Evolutionary conservation across 2,888 invertebrate genomes (phyloP), one percentile per base, ranked within the genome.

Genomic region (Achlya flavicornis): DNA sequence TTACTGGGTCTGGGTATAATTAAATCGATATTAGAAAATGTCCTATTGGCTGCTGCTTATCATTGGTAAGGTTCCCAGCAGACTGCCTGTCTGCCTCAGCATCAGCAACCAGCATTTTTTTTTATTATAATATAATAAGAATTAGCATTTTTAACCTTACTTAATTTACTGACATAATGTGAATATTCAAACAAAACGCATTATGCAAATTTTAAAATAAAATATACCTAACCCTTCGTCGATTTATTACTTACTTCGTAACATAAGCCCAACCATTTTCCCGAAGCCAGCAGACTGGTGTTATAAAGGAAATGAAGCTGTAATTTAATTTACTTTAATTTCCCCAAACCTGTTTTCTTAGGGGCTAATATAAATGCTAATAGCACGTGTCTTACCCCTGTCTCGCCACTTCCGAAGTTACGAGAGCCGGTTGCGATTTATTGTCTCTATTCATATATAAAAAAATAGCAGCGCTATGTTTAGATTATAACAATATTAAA

Each of bases 331-430:
- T 84, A 81, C 71, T 81, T 82, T 41, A 41, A 41, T 41, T 12
- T 41, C 41, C 41, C 12, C 12, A 4, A 85, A 85, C 81, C 80
- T 85, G 84, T 85, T 86, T 84, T 84, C 85, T 86, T 84, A 86
- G 83, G 83, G 85, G 87, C 87, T 90, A 88, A 91, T 90, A 90
- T 91, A 90, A 89, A 91, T 91, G 91, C 89, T 86, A 41, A 41
- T 41, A 41, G 8, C 8, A 38, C 38, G 75, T 78, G 76, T 77
- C 76, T 78, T 73, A 75, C 71, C 76, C 74, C 68, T 65, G 66
- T 71, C 46, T n/a, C 6, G 46, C 6, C n/a, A n/a, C 2, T 0
- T 46, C 1, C 6, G 11, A 10, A 46, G 7, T 35, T 35, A 7
- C 2, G n/a, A 46, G 0, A 7, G n/a, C 1, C 4, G 46, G 1